Percentiles rank a stretch among this genome's conserved stretches.
Evolutionary conservation across 1,140 invertebrate species (phyloP).

Genomic region (Aphelinus certus): DNA sequence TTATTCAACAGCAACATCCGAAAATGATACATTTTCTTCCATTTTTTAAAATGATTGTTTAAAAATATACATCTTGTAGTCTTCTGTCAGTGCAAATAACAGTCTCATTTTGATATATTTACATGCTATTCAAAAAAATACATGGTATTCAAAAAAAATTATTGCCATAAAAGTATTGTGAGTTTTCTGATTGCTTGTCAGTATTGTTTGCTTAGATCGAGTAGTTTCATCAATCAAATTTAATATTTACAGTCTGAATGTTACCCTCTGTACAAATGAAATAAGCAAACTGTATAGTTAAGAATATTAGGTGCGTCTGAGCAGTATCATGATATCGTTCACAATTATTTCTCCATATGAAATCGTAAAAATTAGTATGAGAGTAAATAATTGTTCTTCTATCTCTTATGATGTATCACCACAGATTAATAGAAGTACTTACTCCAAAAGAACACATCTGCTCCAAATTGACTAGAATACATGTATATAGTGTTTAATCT

Average conservation of each 20-base stretch:
- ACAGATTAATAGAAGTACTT: too few relatives aligned
- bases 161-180: background rate
- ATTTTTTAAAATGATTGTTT: slow-evolving; percentile 21
- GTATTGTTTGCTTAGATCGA: background rate
- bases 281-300: background rate
- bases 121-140: background rate
- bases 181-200: background rate
- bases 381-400: too few relatives aligned
- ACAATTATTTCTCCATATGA: too few relatives aligned
- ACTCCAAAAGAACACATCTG: too few relatives aligned
- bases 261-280: background rate
- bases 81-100: background rate
- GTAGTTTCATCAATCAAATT: background rate
- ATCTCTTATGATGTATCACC: too few relatives aligned
- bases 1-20: slow-evolving; percentile 26
- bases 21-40: slow-evolving; percentile 18
- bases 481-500: background rate
- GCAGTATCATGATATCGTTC: too few relatives aligned
- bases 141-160: background rate
- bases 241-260: background rate
- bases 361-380: too few relatives aligned
- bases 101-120: slow-evolving; percentile 14
- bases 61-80: slow-evolving; percentile 14
- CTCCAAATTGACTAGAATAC: slow-evolving; percentile 12
- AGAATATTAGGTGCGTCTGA: background rate